phyloP scores from a whole-genome alignment of 2,888 invertebrate species.

The Mayetiola destructor region DNA sequence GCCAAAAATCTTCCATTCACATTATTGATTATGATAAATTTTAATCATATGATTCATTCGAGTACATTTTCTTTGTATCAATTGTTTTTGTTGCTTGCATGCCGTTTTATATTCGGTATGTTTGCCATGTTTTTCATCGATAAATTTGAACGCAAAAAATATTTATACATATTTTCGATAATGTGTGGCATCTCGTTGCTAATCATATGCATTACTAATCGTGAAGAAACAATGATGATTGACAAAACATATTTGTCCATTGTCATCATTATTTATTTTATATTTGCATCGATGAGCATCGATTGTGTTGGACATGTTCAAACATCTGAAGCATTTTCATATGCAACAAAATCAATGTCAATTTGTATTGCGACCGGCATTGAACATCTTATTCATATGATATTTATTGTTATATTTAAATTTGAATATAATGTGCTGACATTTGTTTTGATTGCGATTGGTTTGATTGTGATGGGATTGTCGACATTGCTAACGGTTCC shows the following conservation, averaged over 20 bases:
- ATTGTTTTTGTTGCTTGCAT: neutral
- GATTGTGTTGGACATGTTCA: neutral
- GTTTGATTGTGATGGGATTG: neutral
- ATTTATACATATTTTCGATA: neutral
- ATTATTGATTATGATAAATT: neutral
- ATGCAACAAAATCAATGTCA: neutral
- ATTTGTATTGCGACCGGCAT: neutral
- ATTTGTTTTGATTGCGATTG: neutral
- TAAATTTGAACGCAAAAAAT: neutral
- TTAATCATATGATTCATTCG: neutral
- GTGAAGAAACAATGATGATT: neutral
- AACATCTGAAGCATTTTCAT: slow-evolving; percentile 1
- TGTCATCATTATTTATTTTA: neutral
- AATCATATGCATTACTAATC: neutral
- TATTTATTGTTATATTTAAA: neutral
- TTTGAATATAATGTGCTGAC: neutral
- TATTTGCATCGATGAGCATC: slow-evolving; percentile 5
- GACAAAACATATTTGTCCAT: neutral
- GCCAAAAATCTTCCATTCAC: slow-evolving; percentile 1
- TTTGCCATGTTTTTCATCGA: neutral
- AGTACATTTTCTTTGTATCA: neutral
- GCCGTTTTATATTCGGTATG: neutral
- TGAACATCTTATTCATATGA: neutral
- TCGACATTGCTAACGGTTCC: slow-evolving; percentile 4
- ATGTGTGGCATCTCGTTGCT: neutral